phyloP scores from a whole-genome alignment of 2,113 vertebrate species.

The Carlito syrichta region DNA sequence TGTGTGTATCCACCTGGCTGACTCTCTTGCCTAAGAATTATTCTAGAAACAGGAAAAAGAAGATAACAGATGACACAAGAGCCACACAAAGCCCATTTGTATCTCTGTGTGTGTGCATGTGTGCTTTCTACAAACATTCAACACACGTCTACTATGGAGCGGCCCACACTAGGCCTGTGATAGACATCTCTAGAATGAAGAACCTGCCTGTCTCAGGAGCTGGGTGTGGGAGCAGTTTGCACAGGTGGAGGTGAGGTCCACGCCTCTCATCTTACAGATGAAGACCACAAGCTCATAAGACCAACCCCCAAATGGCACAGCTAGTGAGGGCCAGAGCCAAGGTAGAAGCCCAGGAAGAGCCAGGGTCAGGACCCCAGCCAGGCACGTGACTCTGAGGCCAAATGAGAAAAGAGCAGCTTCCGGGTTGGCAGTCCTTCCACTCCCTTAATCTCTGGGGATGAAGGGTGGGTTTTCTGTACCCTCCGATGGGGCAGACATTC shows the following conservation, averaged over 20 bases:
- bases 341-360: too few species aligned
- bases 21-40: neutral
- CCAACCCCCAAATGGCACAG: fast-evolving
- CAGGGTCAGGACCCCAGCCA: neutral
- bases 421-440: fast-evolving
- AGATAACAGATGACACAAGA: neutral
- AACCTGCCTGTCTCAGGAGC: fast-evolving
- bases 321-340: fast-evolving
- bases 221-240: neutral
- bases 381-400: too few species aligned
- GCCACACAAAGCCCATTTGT: too few species aligned
- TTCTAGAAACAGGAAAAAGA: neutral
- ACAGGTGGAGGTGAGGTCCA: neutral
- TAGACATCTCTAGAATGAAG: neutral
- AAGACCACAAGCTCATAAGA: fast-evolving
- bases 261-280: fast-evolving
- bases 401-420: neutral
- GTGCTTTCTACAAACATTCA: fast-evolving
- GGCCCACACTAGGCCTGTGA: neutral
- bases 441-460: neutral
- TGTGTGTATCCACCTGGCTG: neutral
- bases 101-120: too few species aligned
- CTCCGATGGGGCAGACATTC: neutral
- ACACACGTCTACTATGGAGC: fast-evolving
- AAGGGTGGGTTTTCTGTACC: too few species aligned